Conservation (phyloP, 2,113 vertebrate species). For the Cathartes aura region DNA sequence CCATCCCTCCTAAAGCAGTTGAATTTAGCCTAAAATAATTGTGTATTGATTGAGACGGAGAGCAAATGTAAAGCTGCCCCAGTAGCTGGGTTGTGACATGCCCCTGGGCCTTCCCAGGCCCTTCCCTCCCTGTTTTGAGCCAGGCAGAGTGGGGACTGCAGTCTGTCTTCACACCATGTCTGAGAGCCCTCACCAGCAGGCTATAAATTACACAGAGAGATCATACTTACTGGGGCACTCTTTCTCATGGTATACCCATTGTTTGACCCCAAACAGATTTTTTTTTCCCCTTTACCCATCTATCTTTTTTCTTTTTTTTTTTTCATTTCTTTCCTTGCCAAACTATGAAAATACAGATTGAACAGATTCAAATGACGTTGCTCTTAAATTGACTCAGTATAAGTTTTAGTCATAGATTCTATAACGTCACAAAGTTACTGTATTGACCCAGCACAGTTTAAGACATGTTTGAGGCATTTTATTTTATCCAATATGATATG, state of each 20-base stretch:
- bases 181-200: background rate
- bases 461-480: background rate
- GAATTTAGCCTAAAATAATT: background rate
- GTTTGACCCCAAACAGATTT: background rate
- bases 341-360: background rate
- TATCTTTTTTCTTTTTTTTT: background rate
- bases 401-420: background rate
- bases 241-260: background rate
- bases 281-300: background rate
- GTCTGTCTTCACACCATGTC: background rate
- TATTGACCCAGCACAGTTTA: background rate
- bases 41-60: background rate
- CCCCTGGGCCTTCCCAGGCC: background rate
- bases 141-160: background rate
- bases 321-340: background rate
- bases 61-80: background rate
- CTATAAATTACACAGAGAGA: background rate
- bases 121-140: background rate
- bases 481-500: background rate
- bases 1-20: background rate
- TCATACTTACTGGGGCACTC: background rate
- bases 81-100: background rate
- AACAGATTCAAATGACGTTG: background rate
- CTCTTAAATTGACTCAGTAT: background rate
- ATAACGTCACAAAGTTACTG: background rate